A percentile compares a stretch with the other conserved stretches of the same genome.
phyloP scores from a whole-genome alignment of 2,888 invertebrate genomes.

The Cylindroiulus punctatus region DNA sequence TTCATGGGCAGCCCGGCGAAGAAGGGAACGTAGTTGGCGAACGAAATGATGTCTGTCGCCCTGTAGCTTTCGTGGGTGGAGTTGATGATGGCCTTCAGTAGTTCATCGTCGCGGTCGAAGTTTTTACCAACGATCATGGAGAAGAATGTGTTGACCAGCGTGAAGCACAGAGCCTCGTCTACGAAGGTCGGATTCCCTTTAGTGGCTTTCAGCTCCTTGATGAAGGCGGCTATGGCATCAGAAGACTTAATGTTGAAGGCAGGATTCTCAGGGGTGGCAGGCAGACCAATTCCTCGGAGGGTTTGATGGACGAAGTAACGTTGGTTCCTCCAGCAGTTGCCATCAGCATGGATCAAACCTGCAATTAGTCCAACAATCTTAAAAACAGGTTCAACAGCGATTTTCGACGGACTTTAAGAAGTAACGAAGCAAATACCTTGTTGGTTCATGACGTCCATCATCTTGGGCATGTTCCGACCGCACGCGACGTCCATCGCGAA shows the following conservation, averaged over 20 bases:
- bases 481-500: slow-evolving; percentile 78
- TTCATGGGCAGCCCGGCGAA: neutral
- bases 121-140: neutral
- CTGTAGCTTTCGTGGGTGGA: slow-evolving; percentile 55
- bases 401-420: neutral
- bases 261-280: neutral
- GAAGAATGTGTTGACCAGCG: neutral
- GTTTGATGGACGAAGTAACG: slow-evolving; percentile 79
- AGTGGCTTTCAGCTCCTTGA: neutral
- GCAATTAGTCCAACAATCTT: slow-evolving; percentile 52
- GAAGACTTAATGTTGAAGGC: neutral
- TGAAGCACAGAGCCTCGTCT: neutral
- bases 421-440: neutral
- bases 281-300: slow-evolving; percentile 71
- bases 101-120: slow-evolving; percentile 44
- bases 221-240: neutral
- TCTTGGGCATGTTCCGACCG: slow-evolving; percentile 78
- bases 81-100: slow-evolving; percentile 51
- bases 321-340: slow-evolving; percentile 83
- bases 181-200: neutral
- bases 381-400: neutral
- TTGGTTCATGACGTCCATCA: slow-evolving; percentile 79
- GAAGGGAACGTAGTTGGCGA: slow-evolving; percentile 52
- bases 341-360: slow-evolving; percentile 87
- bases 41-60: neutral